Evolutionary conservation across 2,888 invertebrate species (phyloP), one percentile per base, ranked within the genome.

Genomic region (Platycheirus rosarum): DNA sequence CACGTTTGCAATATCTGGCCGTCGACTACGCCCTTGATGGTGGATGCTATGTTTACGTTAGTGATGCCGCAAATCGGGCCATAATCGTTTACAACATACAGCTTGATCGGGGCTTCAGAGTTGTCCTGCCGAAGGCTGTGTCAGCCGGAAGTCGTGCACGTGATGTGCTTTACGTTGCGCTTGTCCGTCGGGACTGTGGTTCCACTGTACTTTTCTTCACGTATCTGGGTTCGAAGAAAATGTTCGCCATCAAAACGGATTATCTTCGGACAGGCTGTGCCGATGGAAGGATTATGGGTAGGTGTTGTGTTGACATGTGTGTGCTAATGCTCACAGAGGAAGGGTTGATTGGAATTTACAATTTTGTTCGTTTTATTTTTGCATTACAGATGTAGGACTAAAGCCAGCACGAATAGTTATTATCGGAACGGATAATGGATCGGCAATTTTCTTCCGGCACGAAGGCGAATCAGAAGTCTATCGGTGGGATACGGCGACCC

Each of bases 21-120:
- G 93, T 94, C 2, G 95, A 95, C 85, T 94, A 94, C 87, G 91
- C 92, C 0, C 86, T 91, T 9, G 92, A 93, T 71, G 93, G 93
- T 3, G 92, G 92, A 49, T 92, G 93, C 23, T 94, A 92, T 87
- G 91, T 94, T 85, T 89, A 94, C 86, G 91, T 94, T 14, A 93
- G 94, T 42, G 95, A 95, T 87, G 94, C 95, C 0, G 93, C 93
- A 0, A 93, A 93, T 42, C 92, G 94, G 7, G 92, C 93, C 11
- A 92, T 95, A 55, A 91, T 95, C 7, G 94, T 95, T 0, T 93
- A 93, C 86, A 94, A 95, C 86, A 92, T 94, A 2, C 91, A 92
- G 8, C 91, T 92, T 2, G 92, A 92, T 76, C 92, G 92, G 7
- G 93, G 94, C 5, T 94, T 93, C 90, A 91, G 94, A 2, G 93